phyloP scores from a whole-genome alignment of 2,113 vertebrate species.

The Pluvianellus socialis region DNA sequence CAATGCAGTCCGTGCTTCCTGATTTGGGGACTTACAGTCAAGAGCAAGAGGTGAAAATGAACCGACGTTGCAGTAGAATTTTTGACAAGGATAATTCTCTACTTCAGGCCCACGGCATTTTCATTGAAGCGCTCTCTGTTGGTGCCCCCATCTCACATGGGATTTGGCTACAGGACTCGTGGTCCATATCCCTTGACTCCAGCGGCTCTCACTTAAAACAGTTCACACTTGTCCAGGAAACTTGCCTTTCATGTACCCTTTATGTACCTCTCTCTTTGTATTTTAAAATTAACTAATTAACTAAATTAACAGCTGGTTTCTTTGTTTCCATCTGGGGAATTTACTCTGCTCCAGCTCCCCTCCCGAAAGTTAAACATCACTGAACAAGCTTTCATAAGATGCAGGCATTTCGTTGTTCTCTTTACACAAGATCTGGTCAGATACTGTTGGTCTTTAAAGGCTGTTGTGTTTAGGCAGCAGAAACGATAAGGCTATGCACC shows the following conservation, averaged over 20 bases:
- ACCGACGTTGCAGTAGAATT: neutral
- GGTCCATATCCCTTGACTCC: neutral
- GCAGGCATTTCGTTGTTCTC: neutral
- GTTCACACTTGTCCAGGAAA: neutral
- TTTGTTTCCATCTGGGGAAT: neutral
- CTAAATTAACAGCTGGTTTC: neutral
- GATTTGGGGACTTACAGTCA: neutral
- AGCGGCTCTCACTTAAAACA: neutral
- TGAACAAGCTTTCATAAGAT: neutral
- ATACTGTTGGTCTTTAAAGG: neutral
- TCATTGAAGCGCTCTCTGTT: neutral
- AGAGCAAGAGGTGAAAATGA: neutral
- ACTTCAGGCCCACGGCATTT: neutral
- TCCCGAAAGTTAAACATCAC: constrained; percentile 5
- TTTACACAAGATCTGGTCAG: neutral
- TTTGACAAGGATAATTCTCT: neutral
- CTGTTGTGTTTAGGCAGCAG: neutral
- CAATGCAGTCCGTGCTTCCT: neutral
- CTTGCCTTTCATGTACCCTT: neutral
- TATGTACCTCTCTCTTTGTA: neutral
- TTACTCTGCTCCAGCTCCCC: neutral
- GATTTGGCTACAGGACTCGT: neutral
- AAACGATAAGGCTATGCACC: neutral
- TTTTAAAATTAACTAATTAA: neutral
- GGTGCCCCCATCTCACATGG: neutral